Evolutionary conservation across 2,888 invertebrate genomes (phyloP).

Genomic region (Hydrotaea diabolus): DNA sequence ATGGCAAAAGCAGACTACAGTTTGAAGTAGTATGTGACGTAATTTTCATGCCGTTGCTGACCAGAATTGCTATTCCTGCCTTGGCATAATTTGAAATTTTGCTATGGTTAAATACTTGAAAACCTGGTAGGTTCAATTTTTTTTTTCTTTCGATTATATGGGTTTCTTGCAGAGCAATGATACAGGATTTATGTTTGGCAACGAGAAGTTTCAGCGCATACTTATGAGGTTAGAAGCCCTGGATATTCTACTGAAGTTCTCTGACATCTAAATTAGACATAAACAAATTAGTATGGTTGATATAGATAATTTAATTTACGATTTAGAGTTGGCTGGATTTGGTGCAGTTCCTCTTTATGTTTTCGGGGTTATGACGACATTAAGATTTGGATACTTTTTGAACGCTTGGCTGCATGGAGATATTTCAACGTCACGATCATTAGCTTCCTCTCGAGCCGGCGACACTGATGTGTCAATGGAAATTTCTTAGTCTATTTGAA

Average conservation of each 20-base stretch:
- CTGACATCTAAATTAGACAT: neutral
- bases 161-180: conserved; percentile 39
- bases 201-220: conserved; percentile 26
- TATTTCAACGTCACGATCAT: neutral
- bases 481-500: too few relatives aligned
- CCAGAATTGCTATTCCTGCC: neutral
- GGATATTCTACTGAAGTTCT: neutral
- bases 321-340: neutral
- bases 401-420: neutral
- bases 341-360: neutral
- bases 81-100: conserved; percentile 10
- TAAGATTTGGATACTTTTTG: neutral
- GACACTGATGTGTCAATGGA: too few relatives aligned
- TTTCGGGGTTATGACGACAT: neutral
- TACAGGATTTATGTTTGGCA: neutral
- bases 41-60: too few relatives aligned
- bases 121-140: conserved; percentile 16
- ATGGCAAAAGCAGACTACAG: too few relatives aligned
- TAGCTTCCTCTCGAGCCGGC: neutral
- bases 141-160: conserved; percentile 25
- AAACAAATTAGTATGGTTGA: neutral
- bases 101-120: conserved; percentile 25
- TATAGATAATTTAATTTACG: neutral
- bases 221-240: conserved; percentile 1
- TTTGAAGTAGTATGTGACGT: too few relatives aligned